Base-by-base conservation (phyloP, 2,888 invertebrate genomes). In the Alloplasta piceator region DNA sequence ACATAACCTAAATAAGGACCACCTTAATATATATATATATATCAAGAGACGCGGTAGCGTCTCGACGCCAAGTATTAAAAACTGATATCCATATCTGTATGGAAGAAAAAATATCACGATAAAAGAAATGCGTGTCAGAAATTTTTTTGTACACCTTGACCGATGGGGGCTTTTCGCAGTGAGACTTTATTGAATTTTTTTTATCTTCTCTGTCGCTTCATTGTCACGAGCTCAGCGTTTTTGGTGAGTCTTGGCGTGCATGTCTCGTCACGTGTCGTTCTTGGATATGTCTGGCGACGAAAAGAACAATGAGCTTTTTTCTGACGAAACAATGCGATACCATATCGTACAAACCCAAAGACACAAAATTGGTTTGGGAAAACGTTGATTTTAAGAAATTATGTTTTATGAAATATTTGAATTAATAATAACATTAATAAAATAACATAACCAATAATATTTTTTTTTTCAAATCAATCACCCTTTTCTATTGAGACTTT, bases 201-300 rank as follows among this genome's bases (percentile, higher is more conserved):
- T 12, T 5, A 6, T n/a, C 7, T 46, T 36, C 48, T 64, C 36
- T 43, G n/a, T 7, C 6, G 4, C 12, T 5, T n/a, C 26, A 26
- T 26, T 26, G 26, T 26, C 64, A 36, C 46, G 48, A 46, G 48
- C 64, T 50, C 36, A 50, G 12, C 64, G 4, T 26, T 36, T 64
- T 64, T 48, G 50, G 36, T 26, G 36, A 6, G 10, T 64, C 26
- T 26, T 26, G 26, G 26, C n/a, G 26, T 36, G 26, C 16, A n/a
- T 26, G 6, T 26, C 26, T 26, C 26, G 26, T 26, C 26, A 26
- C 26, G 48, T 26, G 26, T 6, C 5, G 14, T 5, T 36, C 16
- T 4, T 48, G n/a, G 36, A 64, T 50, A 50, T 50, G n/a, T 48
- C 6, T 64, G 16, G 46, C 64, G 48, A 26, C 46, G 48, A 48